Evolutionary conservation across 2,113 vertebrate species (phyloP), one percentile per base, ranked within the genome.

Genomic region (Festucalex cinctus): DNA sequence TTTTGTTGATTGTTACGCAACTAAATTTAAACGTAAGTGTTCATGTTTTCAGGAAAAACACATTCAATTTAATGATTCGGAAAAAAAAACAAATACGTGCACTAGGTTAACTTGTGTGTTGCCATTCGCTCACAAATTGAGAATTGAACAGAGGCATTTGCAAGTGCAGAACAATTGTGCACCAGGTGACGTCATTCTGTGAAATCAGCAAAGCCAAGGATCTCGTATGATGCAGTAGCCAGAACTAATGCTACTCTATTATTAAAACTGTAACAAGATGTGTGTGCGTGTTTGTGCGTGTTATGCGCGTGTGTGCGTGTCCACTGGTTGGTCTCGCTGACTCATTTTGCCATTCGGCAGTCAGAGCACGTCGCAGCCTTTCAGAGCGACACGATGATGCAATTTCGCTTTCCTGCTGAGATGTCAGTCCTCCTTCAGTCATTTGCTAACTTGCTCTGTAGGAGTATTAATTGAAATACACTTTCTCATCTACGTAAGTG

Each of bases 321-420:
- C 56, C 67, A 57, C 68, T 63, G 66, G 70, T 78, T 58, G 69
- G 77, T 85, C 77, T 77, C 36, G 84, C 89, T 89, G 89, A 91
- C 82, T 91, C 89, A 91, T 75, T 73, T 76, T 76, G 80, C 83
- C 77, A 63, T 77, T 90, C 81, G 66, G 86, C 87, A 91, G 80
- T 84, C 88, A 12, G 62, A 74, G 81, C 89, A 89, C 79, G 83
- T 85, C 68, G 75, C 58, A 75, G 44, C 71, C 74, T 84, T 85
- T 87, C 85, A 85, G 80, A 87, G 79, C 64, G 13, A 76, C 82
- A 79, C 78, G 83, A 86, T 88, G 86, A 89, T 85, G 88, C 79
- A 85, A 86, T 86, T 79, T 80, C 78, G 61, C 83, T 73, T 68
- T 72, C 35, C 76, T 85, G 75, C 84, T 79, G 77, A 82, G 67